Evolutionary conservation across 2,797 vertebrate species (phyloP).

Genomic region (Paramormyrops hopkinsi): DNA sequence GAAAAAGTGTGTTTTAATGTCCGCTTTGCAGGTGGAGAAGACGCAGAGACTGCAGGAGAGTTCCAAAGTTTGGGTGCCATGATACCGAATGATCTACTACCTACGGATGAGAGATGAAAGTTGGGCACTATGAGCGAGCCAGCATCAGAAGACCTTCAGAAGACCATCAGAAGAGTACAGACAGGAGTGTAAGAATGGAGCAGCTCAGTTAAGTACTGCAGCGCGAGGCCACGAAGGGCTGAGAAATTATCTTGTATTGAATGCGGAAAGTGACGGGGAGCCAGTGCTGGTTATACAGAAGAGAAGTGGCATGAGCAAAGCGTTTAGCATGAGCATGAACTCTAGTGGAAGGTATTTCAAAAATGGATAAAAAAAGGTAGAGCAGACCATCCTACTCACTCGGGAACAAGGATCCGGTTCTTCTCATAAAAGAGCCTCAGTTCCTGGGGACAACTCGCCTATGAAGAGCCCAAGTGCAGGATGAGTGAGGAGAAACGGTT

Average conservation of each 20-base stretch:
- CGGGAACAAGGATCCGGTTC: conserved; percentile 85
- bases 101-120: background rate
- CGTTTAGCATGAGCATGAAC: background rate
- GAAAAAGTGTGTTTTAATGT: background rate
- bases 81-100: background rate
- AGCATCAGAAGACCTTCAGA: background rate
- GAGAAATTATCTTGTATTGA: background rate
- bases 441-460: conserved; percentile 96
- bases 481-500: background rate
- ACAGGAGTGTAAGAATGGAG: background rate
- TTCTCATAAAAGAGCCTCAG: conserved; percentile 96
- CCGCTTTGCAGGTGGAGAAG: background rate
- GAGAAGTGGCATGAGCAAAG: background rate
- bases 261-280: background rate
- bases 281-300: background rate
- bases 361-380: background rate
- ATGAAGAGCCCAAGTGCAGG: conserved; percentile 26
- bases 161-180: background rate
- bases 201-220: background rate
- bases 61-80: background rate
- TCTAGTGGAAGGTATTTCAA: background rate
- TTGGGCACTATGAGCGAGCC: background rate
- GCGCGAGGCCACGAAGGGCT: background rate
- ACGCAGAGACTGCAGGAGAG: background rate
- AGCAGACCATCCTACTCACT: conserved; percentile 53